phyloP scores from a whole-genome alignment of 2,888 invertebrate species.

The Macrosoma leucophasiata region DNA sequence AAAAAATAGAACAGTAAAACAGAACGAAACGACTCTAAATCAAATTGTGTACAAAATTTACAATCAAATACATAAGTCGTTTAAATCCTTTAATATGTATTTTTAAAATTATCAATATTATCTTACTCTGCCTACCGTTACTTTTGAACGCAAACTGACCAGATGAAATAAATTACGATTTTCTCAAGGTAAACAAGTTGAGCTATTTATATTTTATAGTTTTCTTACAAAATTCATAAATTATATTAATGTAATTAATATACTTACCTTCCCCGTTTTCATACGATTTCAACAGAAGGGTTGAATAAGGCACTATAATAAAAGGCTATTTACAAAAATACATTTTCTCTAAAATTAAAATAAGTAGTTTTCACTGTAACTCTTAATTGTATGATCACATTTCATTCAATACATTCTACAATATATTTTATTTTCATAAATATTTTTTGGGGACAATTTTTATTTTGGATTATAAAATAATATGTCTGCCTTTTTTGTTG shows the following conservation, averaged over 20 bases:
- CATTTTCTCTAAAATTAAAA: constrained; percentile 17
- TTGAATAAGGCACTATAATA: constrained; percentile 35
- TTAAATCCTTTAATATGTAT: constrained; percentile 21
- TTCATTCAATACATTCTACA: no score
- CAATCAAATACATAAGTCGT: background rate
- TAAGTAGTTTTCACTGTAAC: constrained; percentile 29
- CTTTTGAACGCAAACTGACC: no score
- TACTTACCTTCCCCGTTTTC: no score
- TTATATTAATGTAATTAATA: no score
- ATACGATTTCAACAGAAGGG: no score
- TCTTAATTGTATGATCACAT: constrained; percentile 25
- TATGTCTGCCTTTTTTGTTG: no score
- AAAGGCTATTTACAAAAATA: constrained; percentile 33
- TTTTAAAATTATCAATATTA: constrained; percentile 21
- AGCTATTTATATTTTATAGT: background rate
- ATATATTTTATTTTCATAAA: no score
- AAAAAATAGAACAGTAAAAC: constrained; percentile 7
- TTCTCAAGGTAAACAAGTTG: no score
- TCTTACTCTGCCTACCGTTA: no score
- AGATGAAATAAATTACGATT: no score
- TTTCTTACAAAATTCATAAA: background rate
- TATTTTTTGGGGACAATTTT: no score
- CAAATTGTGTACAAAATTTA: background rate
- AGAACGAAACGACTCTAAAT: constrained; percentile 2
- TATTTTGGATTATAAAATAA: no score